Evolutionary conservation across 2,888 invertebrate species (phyloP), one percentile per base, ranked within the genome.

Genomic region (Priapulus caudatus): DNA sequence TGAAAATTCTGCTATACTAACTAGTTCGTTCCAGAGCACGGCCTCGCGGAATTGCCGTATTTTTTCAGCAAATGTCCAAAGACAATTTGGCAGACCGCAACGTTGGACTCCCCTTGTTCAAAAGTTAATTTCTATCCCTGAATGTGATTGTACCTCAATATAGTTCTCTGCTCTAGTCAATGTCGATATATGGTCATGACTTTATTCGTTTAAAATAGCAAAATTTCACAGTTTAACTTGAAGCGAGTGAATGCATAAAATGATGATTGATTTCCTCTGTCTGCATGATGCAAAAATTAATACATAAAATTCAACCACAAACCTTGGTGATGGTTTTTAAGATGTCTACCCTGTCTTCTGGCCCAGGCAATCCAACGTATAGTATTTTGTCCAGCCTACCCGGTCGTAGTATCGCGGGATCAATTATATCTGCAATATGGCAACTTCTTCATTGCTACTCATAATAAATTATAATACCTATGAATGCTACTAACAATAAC

Each of bases 341-440:
- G 61, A 98, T 97, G 60, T 93, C 93, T 0, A 79, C 77, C 54
- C 95, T 78, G 65, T 92, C 95, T 10, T 76, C 72, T 2, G 78
- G 72, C 2, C 78, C 78, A 0, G 97, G 97, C 65, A 98, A 76
- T 1, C 88, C 91, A 1, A 95, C 88, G 66, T 86, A 92, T 54
- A 93, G 76, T 52, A 88, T 81, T 67, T 89, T 86, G 67, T 91
- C 92, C 55, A 95, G 75, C 59, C 95, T 80, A 0, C 97, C 97
- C 0, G 86, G 85, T 64, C 91, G 76, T 55, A 97, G 72, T 43
- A 98, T 83, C 0, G 97, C 97, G 2, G 92, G 87, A 73, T 98
- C 97, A 52, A 98, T 84, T 20, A 93, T 92, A 65, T 98, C 75
- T 73, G 59, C 2, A 64, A 60, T 23, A 18, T 4, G 53, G 50